Conservation (phyloP, 2,888 invertebrate species). For the Melieria omissa region DNA sequence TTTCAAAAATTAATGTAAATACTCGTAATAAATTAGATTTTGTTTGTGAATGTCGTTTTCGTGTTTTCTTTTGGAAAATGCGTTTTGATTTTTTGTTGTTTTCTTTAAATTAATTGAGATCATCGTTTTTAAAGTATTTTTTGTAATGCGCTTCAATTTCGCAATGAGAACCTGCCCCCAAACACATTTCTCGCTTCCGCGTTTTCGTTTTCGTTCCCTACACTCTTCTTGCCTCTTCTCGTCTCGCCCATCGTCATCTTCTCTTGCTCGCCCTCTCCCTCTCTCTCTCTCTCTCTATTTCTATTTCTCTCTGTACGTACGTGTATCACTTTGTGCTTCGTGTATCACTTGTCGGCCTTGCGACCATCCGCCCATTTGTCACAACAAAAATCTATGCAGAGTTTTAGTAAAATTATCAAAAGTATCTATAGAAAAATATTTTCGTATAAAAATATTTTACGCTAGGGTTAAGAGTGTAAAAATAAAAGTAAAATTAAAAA, state of each 20-base stretch:
- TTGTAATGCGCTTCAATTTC: not conserved
- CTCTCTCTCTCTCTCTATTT: slow-evolving; percentile 9
- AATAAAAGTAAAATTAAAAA: slow-evolving; percentile 50
- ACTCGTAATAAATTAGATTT: slow-evolving; percentile 9
- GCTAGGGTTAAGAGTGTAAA: slow-evolving; percentile 31
- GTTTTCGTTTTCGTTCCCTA: slow-evolving; percentile 2
- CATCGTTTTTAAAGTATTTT: slow-evolving; percentile 25
- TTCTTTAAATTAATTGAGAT: slow-evolving; percentile 28
- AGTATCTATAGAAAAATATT: slow-evolving; percentile 18
- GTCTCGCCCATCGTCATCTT: slow-evolving; percentile 11
- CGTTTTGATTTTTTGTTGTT: slow-evolving; percentile 15
- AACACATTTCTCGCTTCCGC: not conserved
- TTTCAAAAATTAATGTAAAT: slow-evolving; percentile 24
- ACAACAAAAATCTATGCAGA: slow-evolving; percentile 43
- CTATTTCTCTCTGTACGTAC: not conserved
- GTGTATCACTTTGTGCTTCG: slow-evolving; percentile 27
- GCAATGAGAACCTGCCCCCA: not conserved
- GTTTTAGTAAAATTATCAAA: slow-evolving; percentile 22
- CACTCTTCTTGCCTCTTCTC: slow-evolving; percentile 14
- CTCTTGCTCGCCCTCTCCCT: slow-evolving; percentile 14
- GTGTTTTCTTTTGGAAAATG: slow-evolving; percentile 21
- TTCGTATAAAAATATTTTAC: slow-evolving; percentile 40
- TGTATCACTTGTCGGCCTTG: slow-evolving; percentile 16
- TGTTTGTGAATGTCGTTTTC: slow-evolving; percentile 22
- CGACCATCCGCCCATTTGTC: slow-evolving; percentile 30